A percentile compares a stretch with the other conserved stretches of the same genome.
Conservation (phyloP, 1,140 invertebrate species). For the Neodiprion fabricii region DNA sequence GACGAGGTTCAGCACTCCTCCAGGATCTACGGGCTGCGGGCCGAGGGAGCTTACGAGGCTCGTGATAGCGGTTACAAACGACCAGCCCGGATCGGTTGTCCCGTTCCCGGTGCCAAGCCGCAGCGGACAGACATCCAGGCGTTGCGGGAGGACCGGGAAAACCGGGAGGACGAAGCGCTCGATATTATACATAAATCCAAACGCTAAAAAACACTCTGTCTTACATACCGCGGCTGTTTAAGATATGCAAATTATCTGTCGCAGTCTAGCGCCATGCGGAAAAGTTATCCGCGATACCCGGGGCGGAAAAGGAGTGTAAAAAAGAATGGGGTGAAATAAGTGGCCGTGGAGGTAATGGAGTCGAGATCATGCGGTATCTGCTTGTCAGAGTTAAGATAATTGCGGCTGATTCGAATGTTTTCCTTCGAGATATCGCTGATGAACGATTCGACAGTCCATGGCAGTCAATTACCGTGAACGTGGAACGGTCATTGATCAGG, state of each 20-base stretch:
- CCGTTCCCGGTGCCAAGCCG: not conserved
- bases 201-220: not conserved
- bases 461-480: no score
- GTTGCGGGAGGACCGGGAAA: not conserved
- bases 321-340: not conserved
- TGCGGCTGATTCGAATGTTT: no score
- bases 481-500: no score
- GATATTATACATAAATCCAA: not conserved
- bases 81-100: not conserved
- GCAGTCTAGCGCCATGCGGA: not conserved
- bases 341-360: no score
- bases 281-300: no score
- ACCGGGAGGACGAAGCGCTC: not conserved
- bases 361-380: no score
- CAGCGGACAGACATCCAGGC: not conserved
- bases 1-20: not conserved
- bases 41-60: not conserved
- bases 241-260: not conserved
- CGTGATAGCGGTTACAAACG: conserved; percentile 6
- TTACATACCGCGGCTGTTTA: not conserved
- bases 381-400: no score
- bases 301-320: not conserved
- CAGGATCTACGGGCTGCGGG: not conserved
- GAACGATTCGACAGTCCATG: no score
- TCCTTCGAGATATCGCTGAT: no score